Percentiles rank a stretch among this genome's conserved stretches.
phyloP scores from a whole-genome alignment of 2,797 vertebrate genomes.

The Vireo griseus region DNA sequence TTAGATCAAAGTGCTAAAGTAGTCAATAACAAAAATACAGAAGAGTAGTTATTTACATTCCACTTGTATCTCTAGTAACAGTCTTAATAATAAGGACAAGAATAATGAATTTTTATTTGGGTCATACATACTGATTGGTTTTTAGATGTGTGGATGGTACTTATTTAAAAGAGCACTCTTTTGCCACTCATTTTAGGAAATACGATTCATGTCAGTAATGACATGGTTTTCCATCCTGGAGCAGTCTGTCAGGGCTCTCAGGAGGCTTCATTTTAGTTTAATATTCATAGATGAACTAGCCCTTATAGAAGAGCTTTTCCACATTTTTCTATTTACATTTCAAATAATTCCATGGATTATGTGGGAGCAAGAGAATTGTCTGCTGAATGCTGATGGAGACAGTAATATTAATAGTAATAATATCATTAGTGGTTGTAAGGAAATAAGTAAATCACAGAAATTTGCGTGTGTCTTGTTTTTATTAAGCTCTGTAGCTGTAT shows the following conservation, averaged over 20 bases:
- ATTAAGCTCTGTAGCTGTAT: neutral
- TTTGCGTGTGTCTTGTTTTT: neutral
- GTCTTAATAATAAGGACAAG: neutral
- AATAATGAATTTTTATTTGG: neutral
- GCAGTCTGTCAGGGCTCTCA: neutral
- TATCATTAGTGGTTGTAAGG: neutral
- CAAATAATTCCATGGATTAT: neutral
- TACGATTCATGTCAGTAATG: neutral
- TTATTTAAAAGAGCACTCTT: neutral
- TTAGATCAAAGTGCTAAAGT: neutral
- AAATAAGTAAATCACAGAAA: neutral
- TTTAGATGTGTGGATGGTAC: neutral
- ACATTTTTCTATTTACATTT: constrained; percentile 27
- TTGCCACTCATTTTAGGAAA: neutral
- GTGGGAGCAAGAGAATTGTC: neutral
- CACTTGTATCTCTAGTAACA: neutral
- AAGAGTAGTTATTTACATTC: neutral
- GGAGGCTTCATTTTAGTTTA: neutral
- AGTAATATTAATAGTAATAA: neutral
- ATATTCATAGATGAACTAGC: constrained; percentile 15
- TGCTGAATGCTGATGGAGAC: neutral
- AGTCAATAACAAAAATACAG: neutral
- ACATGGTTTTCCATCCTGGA: neutral
- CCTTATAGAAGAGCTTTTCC: neutral
- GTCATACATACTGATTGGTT: neutral